Evolutionary conservation across 2,797 vertebrate genomes (phyloP).

Genomic region (Garrulus glandarius): DNA sequence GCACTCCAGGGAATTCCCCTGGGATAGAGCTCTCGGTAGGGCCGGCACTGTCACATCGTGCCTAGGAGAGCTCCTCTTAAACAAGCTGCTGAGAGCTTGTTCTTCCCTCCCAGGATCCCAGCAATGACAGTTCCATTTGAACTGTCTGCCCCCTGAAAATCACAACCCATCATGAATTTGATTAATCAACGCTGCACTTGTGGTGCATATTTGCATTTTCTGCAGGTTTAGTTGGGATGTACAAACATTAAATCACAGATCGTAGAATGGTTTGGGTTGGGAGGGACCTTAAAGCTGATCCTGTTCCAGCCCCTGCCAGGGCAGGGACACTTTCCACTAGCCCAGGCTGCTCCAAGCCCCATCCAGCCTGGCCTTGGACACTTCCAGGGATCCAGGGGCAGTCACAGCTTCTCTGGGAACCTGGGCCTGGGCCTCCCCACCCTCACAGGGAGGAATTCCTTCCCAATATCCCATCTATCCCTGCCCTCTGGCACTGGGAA

Average conservation of each 20-base stretch:
- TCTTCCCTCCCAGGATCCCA: not conserved
- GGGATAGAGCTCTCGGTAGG: fast-evolving
- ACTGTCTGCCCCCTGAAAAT: not conserved
- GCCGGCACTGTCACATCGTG: not conserved
- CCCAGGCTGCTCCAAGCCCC: fast-evolving
- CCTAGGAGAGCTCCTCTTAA: not conserved
- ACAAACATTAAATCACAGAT: not conserved
- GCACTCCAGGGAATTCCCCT: not conserved
- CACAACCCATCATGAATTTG: not conserved
- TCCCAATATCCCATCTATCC: fast-evolving
- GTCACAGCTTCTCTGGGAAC: not conserved
- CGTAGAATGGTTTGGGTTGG: fast-evolving
- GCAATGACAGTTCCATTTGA: not conserved
- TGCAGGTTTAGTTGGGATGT: not conserved
- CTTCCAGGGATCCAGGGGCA: not conserved
- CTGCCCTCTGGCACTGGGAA: not conserved
- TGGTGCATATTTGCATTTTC: not conserved
- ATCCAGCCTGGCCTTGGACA: not conserved
- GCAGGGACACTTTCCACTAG: fast-evolving
- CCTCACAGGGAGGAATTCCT: fast-evolving
- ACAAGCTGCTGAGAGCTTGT: not conserved
- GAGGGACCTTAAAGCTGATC: not conserved
- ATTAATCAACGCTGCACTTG: not conserved
- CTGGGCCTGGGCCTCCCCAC: not conserved
- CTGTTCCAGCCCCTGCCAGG: not conserved